Evolutionary conservation across 2,888 invertebrate species (phyloP), one percentile per base, ranked within the genome.

Genomic region (Periphyllus acericola): DNA sequence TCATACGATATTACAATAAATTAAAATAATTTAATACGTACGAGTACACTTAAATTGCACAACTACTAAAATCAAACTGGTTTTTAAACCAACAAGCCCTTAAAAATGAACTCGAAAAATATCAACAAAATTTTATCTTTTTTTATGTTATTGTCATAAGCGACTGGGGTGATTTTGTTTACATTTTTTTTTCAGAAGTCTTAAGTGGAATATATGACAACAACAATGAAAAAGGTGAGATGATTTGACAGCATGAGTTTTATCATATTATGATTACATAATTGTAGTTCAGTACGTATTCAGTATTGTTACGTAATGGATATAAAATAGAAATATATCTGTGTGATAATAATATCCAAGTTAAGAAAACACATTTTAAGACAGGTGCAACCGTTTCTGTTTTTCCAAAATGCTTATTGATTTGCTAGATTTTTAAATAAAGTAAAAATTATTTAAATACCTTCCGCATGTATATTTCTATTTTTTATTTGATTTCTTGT

Each of bases 171-270:
- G 87, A 81, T 85, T 89, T 80, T 89, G 80, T 89, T 89, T 89
- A 87, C 89, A n/a, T 89, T 85, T 85, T 88, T 81, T 89, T 89
- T 89, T 83, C 94, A 95, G 95, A 95, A 93, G 94, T 95, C 91
- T 93, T 95, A 92, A 95, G 95, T 93, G 95, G 95, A 90, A 94
- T 95, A 91, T 94, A 93, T 92, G 95, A 95, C 92, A 94, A 93
- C 93, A 94, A 93, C 91, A 92, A 92, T 90, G 92, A 92, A 90
- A 92, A 92, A 91, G 90, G 90, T 89, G 90, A 90, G 89, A 81
- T n/a, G 14, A 78, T 68, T 85, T 78, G 19, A 85, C 68, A 85
- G 84, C 84, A 85, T 78, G 84, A 68, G 68, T 85, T 85, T 84
- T 68, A 46, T 76, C 9, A 17, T 76, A 76, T 34, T 46, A 66